Evolutionary conservation across 2,113 vertebrate species (phyloP), one percentile per base, ranked within the genome.

Genomic region (Poeciliopsis prolifica): DNA sequence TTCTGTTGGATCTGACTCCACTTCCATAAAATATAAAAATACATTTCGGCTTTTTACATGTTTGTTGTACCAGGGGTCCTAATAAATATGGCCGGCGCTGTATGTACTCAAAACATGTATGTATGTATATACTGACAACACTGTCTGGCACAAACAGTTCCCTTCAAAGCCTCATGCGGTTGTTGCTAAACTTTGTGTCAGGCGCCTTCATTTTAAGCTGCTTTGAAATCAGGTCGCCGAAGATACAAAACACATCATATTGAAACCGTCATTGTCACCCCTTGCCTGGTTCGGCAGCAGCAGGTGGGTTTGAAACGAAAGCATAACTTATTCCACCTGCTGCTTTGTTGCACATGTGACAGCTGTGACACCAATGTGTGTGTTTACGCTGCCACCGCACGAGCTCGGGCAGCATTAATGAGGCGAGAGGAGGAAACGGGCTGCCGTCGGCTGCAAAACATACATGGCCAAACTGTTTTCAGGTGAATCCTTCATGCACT

Each of bases 111-210:
- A 65, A 69, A 77, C 79, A 77, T 65, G 29, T 17, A 48, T 12
- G 24, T 58, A 51, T 72, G 74, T 81, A 33, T 72, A 51, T 24
- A 77, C 64, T 81, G 19, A 68, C 70, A 81, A 81, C 79, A 81
- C 42, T n/a, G 4, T 48, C 5, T 29, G 40, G 33, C 54, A 44
- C 58, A 63, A 6, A 68, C 60, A 51, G 29, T 54, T 22, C 37
- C 40, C 69, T 66, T 58, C n/a, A 58, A 58, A 77, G 65, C 61
- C 33, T 70, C 30, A 28, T 26, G 28, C 19, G n/a, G 24, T 13
- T 1, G 3, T 40, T n/a, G 70, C 31, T 29, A 19, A 71, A 71
- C 14, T 33, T 48, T 26, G 19, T 48, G 54, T 64, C 54, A 51
- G 19, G 30, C 30, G 1, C 13, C 33, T 48, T 70, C 30, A 61